Percentiles rank a stretch among this genome's conserved stretches.
Conservation (phyloP, 2,113 vertebrate species). For the Scalopus aquaticus region DNA sequence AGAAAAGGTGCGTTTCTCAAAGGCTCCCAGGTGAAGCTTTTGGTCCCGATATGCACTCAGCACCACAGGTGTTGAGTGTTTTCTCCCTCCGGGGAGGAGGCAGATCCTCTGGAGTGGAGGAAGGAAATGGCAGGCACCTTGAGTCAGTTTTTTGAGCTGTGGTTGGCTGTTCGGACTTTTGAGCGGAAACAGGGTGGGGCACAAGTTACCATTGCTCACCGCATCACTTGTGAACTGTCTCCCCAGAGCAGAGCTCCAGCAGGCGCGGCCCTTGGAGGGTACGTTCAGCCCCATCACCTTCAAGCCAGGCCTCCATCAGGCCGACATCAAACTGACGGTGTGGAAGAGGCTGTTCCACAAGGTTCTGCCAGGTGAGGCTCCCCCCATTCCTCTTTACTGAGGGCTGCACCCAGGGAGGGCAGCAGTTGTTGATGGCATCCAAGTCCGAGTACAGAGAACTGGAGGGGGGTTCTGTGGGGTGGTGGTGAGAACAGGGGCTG, state of each 20-base stretch:
- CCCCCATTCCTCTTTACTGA: accelerated
- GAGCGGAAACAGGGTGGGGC: neutral
- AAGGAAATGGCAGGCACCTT: neutral
- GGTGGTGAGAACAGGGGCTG: neutral
- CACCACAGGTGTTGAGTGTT: neutral
- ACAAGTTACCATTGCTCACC: neutral
- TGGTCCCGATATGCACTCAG: neutral
- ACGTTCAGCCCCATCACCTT: constrained; percentile 87
- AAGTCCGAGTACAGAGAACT: neutral
- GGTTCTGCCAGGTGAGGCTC: constrained; percentile 86
- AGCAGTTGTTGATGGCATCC: neutral
- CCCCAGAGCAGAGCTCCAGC: constrained; percentile 82
- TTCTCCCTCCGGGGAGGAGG: neutral
- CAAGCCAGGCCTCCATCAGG: constrained; percentile 89
- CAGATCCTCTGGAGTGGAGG: neutral
- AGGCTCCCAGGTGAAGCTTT: neutral
- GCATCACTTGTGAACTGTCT: neutral
- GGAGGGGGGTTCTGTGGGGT: accelerated
- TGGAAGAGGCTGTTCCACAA: constrained; percentile 90
- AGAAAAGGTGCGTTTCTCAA: neutral
- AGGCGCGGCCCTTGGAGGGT: constrained; percentile 79
- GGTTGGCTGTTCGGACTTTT: neutral
- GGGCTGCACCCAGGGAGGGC: accelerated
- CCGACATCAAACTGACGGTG: constrained; percentile 89
- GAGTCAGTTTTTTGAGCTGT: neutral